Evolutionary conservation across 2,888 invertebrate species (phyloP).

Genomic region (Trichogramma evanescens): DNA sequence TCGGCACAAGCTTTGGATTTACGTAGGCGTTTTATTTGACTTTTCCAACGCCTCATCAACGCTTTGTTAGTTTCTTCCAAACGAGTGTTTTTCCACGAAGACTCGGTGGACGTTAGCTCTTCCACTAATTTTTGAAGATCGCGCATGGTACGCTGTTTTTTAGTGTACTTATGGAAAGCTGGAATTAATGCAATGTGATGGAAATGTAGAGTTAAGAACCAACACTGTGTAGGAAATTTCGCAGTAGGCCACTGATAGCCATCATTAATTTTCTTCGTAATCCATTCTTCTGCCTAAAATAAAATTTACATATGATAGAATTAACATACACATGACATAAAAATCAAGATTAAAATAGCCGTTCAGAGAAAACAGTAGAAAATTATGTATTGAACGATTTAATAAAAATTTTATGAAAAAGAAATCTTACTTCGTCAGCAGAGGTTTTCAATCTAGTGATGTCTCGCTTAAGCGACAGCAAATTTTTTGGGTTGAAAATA

Average conservation of each 20-base stretch:
- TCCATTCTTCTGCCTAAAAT: no score
- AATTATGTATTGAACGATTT: no score
- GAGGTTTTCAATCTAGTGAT: conserved; percentile 78
- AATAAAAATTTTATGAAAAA: no score
- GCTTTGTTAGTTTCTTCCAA: conserved; percentile 74
- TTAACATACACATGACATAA: no score
- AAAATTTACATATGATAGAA: no score
- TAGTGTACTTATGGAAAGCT: conserved; percentile 75
- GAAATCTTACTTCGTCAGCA: conserved; percentile 59
- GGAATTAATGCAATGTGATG: conserved; percentile 90
- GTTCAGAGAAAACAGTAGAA: no score
- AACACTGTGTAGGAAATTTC: conserved; percentile 94
- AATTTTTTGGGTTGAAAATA: conserved; percentile 74
- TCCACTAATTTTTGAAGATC: conserved; percentile 84
- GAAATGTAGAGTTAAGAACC: conserved; percentile 91
- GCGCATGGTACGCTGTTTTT: conserved; percentile 67
- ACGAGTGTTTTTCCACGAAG: conserved; percentile 73
- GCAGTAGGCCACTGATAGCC: conserved; percentile 65
- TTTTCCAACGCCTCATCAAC: conserved; percentile 78
- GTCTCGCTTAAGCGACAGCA: conserved; percentile 50
- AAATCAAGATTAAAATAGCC: no score
- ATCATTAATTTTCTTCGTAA: no score
- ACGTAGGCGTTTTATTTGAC: conserved; percentile 66
- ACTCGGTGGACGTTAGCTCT: conserved; percentile 73
- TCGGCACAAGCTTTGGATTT: conserved; percentile 90